Evolutionary conservation across 2,888 invertebrate genomes (phyloP).

Genomic region (Peribatodes rhomboidaria): DNA sequence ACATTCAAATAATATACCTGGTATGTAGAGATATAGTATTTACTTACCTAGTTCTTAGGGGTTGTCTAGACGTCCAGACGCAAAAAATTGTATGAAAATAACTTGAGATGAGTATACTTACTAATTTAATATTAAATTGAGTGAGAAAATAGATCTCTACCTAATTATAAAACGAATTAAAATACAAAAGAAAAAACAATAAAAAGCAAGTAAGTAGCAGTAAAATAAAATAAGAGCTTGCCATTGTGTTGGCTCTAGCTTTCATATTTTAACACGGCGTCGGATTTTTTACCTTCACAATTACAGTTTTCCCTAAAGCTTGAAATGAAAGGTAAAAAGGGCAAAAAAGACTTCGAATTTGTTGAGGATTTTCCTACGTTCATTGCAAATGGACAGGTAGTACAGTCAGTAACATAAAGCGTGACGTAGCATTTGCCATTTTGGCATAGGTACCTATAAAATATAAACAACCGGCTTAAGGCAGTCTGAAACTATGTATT

Average conservation of each 20-base stretch:
- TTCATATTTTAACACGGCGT: background rate
- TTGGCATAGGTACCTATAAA: too few species aligned
- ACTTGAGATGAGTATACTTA: too few species aligned
- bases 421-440: background rate
- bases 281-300: background rate
- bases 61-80: too few species aligned
- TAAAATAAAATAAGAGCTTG: background rate
- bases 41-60: too few species aligned
- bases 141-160: too few species aligned
- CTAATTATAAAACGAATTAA: background rate
- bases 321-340: constrained; percentile 15
- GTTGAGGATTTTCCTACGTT: constrained; percentile 10
- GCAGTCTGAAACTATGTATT: too few species aligned
- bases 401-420: constrained; percentile 5
- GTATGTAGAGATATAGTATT: too few species aligned
- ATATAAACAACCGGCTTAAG: too few species aligned
- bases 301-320: constrained; percentile 22
- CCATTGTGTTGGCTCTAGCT: background rate
- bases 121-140: too few species aligned
- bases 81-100: too few species aligned
- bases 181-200: background rate
- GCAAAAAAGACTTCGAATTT: constrained; percentile 10
- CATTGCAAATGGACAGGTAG: constrained; percentile 12
- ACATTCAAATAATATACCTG: too few species aligned
- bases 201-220: background rate